Base-by-base conservation (phyloP, 2,888 invertebrate species). In the Ischnus inquisitorius region DNA sequence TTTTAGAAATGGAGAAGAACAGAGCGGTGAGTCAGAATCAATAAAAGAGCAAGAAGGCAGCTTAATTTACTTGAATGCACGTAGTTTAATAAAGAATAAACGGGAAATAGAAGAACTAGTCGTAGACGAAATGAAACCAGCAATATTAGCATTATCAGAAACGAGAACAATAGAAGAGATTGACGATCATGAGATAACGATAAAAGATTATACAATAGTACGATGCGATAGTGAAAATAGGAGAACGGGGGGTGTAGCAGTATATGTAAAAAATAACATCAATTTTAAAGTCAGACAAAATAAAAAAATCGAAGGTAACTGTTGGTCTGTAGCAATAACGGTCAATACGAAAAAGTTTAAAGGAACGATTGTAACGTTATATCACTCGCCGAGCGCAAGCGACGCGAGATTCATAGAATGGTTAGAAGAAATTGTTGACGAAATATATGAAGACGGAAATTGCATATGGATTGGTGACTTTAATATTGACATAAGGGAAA, bases 101-200 rank as follows among this genome's bases (percentile, higher is more conserved):
- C 69, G 79, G 3, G 79, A 82, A 54, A 57, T 82, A 19, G 71
- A 64, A 25, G 48, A 69, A 10, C 41, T 72, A 62, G 62, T 83
- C 12, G 25, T 48, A 2, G 75, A 60, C 34, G 19, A 22, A 68
- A 76, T 65, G 54, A 69, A 69, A 5, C 84, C 77, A 12, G 14
- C 39, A 46, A 25, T 82, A 39, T n/a, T 82, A 16, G 77, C 65
- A n/a, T 3, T 84, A 12, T 62, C 78, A 16, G 81, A 84, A 68
- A 84, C 84, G 1, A 65, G 81, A 22, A 25, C 60, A 12, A 82
- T 48, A 10, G 67, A 82, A 10, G 84, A 78, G 0, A 84, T 84
- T 8, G 72, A 71, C 0, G 71, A 72, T 14, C 1, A n/a, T 0
- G 71, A 72, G 39, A 28, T 79, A 6, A 43, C 54, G 2, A 72